These are phyloP conservation scores for Archivesica marissinica DNA, from an alignment of 1,140 invertebrate species.

Conservation along the genomic window DNA sequence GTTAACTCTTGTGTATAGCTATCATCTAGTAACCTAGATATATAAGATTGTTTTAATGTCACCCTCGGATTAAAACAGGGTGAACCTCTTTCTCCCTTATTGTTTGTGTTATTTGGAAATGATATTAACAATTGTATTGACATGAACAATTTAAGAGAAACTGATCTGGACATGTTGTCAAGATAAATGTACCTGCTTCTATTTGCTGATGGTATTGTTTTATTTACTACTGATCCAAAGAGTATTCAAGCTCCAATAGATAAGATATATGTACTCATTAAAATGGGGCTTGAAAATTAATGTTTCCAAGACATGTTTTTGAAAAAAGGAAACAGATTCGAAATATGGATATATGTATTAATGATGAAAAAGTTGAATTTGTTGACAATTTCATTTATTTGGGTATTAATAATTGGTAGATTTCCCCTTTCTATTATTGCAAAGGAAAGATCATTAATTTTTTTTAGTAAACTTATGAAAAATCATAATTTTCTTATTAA, in stretches of 20 bases:
- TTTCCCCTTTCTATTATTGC: too few species aligned
- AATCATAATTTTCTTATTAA: too few species aligned
- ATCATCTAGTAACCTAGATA: background rate
- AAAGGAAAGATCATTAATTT: too few species aligned
- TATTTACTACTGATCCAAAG: slow-evolving; percentile 12
- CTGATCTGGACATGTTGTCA: background rate
- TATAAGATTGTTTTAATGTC: slow-evolving; percentile 20
- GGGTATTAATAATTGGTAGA: too few species aligned
- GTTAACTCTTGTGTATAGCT: slow-evolving; percentile 23
- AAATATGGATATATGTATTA: too few species aligned
- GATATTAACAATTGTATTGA: slow-evolving; percentile 3
- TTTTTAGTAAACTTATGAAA: too few species aligned
- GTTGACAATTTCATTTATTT: too few species aligned
- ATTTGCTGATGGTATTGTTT: slow-evolving; percentile 16
- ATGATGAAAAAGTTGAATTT: too few species aligned
- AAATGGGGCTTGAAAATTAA: slow-evolving; percentile 29
- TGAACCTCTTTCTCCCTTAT: slow-evolving; percentile 9
- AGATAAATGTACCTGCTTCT: background rate
- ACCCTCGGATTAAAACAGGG: slow-evolving; percentile 3
- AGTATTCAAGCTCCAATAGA: slow-evolving; percentile 26
- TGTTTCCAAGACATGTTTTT: slow-evolving; percentile 33
- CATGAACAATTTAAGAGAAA: background rate
- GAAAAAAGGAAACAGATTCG: background rate
- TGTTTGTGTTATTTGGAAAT: slow-evolving; percentile 22
- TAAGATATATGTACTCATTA: background rate